A percentile compares a stretch with the other conserved stretches of the same genome.
Conservation (phyloP, 2,113 vertebrate species). For the Oceanites oceanicus region DNA sequence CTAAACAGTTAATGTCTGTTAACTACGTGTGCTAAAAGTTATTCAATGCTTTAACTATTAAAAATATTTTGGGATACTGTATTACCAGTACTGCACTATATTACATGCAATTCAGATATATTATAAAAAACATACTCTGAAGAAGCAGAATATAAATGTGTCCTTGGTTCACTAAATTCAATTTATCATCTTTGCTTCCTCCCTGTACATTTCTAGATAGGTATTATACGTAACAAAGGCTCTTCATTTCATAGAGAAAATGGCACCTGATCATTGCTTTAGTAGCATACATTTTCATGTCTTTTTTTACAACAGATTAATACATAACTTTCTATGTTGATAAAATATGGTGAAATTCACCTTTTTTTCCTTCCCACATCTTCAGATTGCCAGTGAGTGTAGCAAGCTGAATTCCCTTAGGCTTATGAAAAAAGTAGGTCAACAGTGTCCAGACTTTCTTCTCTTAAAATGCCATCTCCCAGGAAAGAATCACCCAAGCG, state of each 20-base stretch:
- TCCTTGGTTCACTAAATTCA: background rate
- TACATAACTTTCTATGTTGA: background rate
- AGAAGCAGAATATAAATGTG: background rate
- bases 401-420: conserved; percentile 1
- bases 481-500: background rate
- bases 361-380: background rate
- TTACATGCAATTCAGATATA: background rate
- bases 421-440: conserved; percentile 37
- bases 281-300: background rate
- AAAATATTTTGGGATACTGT: background rate
- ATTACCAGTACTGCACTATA: background rate
- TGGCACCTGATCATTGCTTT: background rate
- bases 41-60: background rate
- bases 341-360: background rate
- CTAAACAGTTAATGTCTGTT: background rate
- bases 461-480: background rate
- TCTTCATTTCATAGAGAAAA: background rate
- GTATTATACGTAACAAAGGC: background rate
- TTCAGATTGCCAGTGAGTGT: background rate
- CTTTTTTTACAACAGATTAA: background rate
- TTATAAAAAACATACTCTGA: background rate
- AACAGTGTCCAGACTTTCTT: background rate
- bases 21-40: background rate
- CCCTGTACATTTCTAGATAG: background rate
- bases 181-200: background rate